A percentile compares a stretch with the other conserved stretches of the same genome.
Conservation (phyloP, 2,113 vertebrate species). For the Bubalus kerabau region DNA sequence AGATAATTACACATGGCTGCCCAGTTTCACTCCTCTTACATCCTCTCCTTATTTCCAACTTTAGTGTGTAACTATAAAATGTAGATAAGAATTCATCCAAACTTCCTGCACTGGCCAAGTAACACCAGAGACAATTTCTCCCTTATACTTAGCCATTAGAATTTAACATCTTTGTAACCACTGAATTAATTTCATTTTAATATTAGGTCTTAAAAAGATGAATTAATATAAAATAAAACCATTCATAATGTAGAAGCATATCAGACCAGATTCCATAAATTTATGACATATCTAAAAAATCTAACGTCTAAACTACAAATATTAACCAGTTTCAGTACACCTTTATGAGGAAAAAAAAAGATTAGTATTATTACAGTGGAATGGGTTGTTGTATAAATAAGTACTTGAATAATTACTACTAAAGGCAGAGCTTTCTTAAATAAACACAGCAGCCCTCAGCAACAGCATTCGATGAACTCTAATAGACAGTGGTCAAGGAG, state of each 20-base stretch:
- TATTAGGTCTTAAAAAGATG: constrained; percentile 14
- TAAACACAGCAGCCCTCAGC: constrained; percentile 27
- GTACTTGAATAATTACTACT: constrained; percentile 44
- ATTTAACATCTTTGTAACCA: constrained; percentile 38
- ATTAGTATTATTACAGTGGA: background rate
- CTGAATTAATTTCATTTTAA: constrained; percentile 40
- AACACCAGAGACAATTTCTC: background rate
- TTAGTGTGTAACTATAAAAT: background rate
- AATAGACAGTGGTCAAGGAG: background rate
- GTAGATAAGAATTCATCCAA: constrained; percentile 17
- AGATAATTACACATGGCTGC: background rate
- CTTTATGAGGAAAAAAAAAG: constrained; percentile 14
- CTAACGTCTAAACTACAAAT: background rate
- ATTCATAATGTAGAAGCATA: background rate
- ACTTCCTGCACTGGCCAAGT: background rate
- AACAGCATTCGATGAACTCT: background rate
- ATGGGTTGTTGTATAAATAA: constrained; percentile 33
- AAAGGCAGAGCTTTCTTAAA: constrained; percentile 47
- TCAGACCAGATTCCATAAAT: constrained; percentile 20
- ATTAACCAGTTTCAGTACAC: constrained; percentile 37
- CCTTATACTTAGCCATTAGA: background rate
- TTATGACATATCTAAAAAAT: constrained; percentile 13
- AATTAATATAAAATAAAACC: constrained; percentile 18
- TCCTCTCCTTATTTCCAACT: background rate
- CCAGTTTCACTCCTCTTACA: background rate